Evolutionary conservation across 2,113 vertebrate species (phyloP).

Genomic region (Phrynosoma platyrhinos): DNA sequence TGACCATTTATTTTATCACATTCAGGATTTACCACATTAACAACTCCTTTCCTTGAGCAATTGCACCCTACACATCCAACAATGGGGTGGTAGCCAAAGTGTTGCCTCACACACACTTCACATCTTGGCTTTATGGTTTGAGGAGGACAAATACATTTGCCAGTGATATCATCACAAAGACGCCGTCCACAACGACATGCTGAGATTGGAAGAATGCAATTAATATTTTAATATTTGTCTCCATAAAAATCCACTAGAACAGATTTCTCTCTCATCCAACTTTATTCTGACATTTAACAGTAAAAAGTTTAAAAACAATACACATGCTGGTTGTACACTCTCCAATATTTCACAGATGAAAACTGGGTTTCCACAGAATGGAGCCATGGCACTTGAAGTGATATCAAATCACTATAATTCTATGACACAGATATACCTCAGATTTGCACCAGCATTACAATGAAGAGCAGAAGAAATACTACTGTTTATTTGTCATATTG

Average conservation of each 20-base stretch:
- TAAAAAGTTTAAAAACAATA: neutral
- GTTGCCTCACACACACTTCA: constrained; percentile 81
- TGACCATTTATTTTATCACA: constrained; percentile 86
- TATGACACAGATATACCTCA: neutral
- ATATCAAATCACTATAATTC: too few species aligned
- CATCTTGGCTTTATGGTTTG: constrained; percentile 86
- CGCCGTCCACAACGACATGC: constrained; percentile 85
- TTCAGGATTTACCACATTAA: constrained; percentile 56
- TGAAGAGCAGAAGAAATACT: neutral
- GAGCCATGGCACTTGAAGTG: too few species aligned
- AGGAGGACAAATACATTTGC: constrained; percentile 90
- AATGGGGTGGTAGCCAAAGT: constrained; percentile 90
- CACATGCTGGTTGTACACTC: too few species aligned
- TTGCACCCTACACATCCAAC: constrained; percentile 89
- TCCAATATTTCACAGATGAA: too few species aligned
- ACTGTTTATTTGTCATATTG: neutral
- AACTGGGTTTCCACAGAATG: too few species aligned
- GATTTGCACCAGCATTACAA: neutral
- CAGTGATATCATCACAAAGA: constrained; percentile 89
- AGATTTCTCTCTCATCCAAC: neutral
- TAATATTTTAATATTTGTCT: neutral
- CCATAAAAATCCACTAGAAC: neutral
- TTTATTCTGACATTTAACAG: constrained; percentile 19
- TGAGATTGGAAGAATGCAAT: constrained; percentile 67
- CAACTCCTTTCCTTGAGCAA: constrained; percentile 83